Conservation (phyloP, 2,797 vertebrate species). For the Poeciliopsis infans region DNA sequence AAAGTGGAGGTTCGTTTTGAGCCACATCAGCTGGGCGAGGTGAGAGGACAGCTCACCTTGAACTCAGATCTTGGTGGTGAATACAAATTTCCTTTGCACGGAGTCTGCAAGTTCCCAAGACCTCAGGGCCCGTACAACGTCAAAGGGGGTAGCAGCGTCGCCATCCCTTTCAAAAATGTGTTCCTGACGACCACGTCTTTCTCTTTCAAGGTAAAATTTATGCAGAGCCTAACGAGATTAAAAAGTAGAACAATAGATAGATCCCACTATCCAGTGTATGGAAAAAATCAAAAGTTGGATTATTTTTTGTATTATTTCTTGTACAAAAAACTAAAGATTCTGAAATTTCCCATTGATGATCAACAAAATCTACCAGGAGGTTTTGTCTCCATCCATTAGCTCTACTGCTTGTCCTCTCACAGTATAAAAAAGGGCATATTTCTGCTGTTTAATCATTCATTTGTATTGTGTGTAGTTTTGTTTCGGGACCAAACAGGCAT, state of each 20-base stretch:
- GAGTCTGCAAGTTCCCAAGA: conserved; percentile 81
- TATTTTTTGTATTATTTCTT: background rate
- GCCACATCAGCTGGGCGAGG: conserved; percentile 85
- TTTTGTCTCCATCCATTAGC: background rate
- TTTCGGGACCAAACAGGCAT: background rate
- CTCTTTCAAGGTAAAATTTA: conserved; percentile 63
- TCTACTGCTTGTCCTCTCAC: background rate
- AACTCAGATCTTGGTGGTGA: conserved; percentile 78
- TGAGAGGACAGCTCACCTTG: conserved; percentile 76
- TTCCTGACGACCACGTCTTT: conserved; percentile 81
- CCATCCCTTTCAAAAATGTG: conserved; percentile 89
- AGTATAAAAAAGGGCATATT: background rate
- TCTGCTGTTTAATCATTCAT: background rate
- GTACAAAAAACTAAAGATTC: background rate
- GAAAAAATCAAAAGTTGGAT: background rate
- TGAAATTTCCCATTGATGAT: background rate
- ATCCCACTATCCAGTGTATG: background rate
- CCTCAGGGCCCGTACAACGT: conserved; percentile 86
- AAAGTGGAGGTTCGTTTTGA: conserved; percentile 85
- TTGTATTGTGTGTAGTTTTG: background rate
- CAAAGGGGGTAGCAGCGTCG: conserved; percentile 66
- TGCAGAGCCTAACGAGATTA: background rate
- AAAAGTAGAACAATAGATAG: background rate
- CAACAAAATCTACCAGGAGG: background rate
- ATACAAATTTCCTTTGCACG: conserved; percentile 84